Evolutionary conservation across 1,140 invertebrate genomes (phyloP), one percentile per base, ranked within the genome.

Genomic region (Sitodiplosis mosellana): DNA sequence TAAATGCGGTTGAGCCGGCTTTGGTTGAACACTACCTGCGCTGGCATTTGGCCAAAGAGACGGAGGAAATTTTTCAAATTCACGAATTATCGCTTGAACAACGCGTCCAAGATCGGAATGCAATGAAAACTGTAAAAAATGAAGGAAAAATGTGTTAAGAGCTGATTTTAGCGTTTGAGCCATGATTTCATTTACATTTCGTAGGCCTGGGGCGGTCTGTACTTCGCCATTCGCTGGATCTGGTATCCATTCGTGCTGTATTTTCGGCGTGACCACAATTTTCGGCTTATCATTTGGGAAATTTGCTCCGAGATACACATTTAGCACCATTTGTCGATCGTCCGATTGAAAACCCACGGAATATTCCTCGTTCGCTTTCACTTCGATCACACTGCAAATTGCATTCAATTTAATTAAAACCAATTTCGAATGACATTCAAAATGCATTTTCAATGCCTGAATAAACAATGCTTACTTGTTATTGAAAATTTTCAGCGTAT

Each of bases 21-120:
- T 43, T 52, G 55, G 48, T n/a, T n/a, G n/a, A n/a, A n/a, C 65
- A 59, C 11, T n/a, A n/a, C n/a, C n/a, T 51, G 59, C 0, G 56
- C 58, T 33, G 59, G 59, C n/a, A 57, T 57, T 15, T 17, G 33
- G 21, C 19, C 48, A 37, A n/a, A 54, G 41, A 44, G 64, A 61
- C 2, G 75, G 75, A 38, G 76, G 75, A 58, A 73, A 73, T 56
- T 75, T 72, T 59, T 80, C 77, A 54, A 83, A 81, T 61, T 84
- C 81, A 55, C 81, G 65, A 48, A 81, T 81, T 37, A 84, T 79
- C 11, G 76, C 81, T 61, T 84, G 81, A 1, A 84, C 81, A 34
- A 85, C 77, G 49, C 80, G 69, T 17, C 82, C 81, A 48, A 85
- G 69, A 67, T 85, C 82, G 38, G 80, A 83, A 62, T 83, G 79